Evolutionary conservation across 1,140 invertebrate genomes (phyloP).

Genomic region (Trachelipus rathkii): DNA sequence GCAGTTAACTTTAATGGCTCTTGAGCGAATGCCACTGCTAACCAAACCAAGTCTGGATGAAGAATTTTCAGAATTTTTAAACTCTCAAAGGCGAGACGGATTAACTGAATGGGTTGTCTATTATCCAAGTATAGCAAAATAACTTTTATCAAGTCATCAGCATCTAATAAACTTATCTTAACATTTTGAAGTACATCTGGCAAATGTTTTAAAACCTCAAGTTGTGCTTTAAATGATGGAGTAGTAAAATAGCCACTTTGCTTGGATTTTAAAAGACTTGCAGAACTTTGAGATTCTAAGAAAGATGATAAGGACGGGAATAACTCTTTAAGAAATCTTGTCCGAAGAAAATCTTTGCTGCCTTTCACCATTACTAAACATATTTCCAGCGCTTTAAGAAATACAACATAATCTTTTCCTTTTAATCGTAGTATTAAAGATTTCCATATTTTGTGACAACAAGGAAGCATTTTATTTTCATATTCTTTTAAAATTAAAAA

Average conservation of each 20-base stretch:
- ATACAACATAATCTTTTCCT: neutral
- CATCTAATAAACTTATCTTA: neutral
- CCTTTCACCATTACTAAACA: neutral
- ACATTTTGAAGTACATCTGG: neutral
- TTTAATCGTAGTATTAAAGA: neutral
- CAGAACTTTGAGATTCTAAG: neutral
- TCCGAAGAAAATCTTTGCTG: neutral
- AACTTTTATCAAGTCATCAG: neutral
- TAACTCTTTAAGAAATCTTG: neutral
- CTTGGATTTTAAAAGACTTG: neutral
- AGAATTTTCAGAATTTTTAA: neutral
- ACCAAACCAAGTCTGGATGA: constrained; percentile 3
- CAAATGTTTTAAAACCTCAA: neutral
- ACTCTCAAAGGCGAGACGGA: neutral
- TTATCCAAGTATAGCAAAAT: neutral
- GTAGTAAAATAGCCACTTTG: neutral
- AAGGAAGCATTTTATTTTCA: neutral
- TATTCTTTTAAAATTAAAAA: neutral
- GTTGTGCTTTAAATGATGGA: neutral
- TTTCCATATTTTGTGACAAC: neutral
- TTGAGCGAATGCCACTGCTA: neutral
- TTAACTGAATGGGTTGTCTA: neutral
- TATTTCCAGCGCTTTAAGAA: neutral
- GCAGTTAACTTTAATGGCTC: neutral
- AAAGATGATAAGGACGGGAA: neutral